Base-by-base conservation (phyloP, 2,113 vertebrate species). In the Malaclemys terrapin region DNA sequence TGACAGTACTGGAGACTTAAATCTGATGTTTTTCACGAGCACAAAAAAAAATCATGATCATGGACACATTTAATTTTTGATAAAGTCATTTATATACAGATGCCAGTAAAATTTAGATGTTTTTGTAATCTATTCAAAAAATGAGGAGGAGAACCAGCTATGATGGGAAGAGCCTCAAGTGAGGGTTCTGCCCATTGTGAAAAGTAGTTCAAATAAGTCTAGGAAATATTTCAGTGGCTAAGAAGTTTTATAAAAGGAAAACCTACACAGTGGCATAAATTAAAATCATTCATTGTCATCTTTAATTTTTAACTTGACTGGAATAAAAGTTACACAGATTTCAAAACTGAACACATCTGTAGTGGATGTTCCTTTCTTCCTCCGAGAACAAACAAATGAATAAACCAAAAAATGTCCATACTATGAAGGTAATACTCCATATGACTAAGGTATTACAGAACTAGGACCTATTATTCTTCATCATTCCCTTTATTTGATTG, bases 71-170 rank as follows among this genome's bases (percentile, higher is more conserved):
- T 80, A 56, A 42, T 56, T 42, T 57, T 45, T 83, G 29, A 57
- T 31, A 42, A 27, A 89, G 14, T 1, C 1, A 3, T 80, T 88
- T 22, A 8, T 50, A 5, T 6, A 80, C 24, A 4, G 13, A 0
- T 89, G 52, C 10, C 49, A 42, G 3, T 29, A 29, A 10, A 2
- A 24, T 6, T 29, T 11, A 10, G 75, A n/a, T 5, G 5, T 56
- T 91, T 49, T 20, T 16, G 69, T 54, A 85, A 83, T 9, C 25
- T 12, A 53, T 29, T 57, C 24, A 27, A 85, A 85, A 82, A n/a
- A 47, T 29, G 5, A n/a, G 54, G 42, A 54, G 8, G 10, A 42
- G 42, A 50, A 50, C 50, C 11, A 22, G 19, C 19, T 42, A 2
- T 5, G 27, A 57, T 65, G 19, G 35, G 50, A 27, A 54, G 45